Base-by-base conservation (phyloP, 2,797 vertebrate species). In the Nasua narica region DNA sequence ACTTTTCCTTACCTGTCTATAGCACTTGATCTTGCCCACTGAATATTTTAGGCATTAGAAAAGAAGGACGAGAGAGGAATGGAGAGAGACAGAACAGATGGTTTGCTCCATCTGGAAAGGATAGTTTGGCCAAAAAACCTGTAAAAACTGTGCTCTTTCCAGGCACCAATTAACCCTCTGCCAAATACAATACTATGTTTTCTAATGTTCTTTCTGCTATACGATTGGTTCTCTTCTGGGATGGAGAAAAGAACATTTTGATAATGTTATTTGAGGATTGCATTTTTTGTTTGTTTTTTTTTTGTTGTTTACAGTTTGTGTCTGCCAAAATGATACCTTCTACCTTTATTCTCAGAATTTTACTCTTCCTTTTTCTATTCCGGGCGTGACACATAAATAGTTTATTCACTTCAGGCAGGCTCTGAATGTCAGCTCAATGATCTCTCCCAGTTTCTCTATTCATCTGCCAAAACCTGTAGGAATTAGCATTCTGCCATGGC, bases 331-430 rank as follows among this genome's bases (percentile, higher is more conserved):
- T 83, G 40, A 43, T 14, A 46, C 6, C 21, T 50, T 92, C 37
- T 40, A 46, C 12, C 9, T 94, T 35, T 78, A 46, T 50, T 95
- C 52, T 85, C 23, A 62, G 40, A 52, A 89, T 8, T 81, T 50
- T 83, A 29, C 62, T 95, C 5, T 85, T 87, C 25, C 25, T 70
- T 18, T 87, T 46, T 91, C 14, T 72, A 23, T 94, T 85, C 46
- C 67, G 62, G 62, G 70, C 48, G 48, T 27, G 70, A 67, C 35
- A 50, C 48, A 69, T 88, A 95, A 69, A 62, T 78, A 67, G 92
- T 83, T 89, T 81, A 96, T 78, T 96, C 43, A 52, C 89, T 81
- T 94, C 69, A 81, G 77, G 48, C 65, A 87, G 29, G 14, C 48
- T 92, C 23, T 94, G 60, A 96, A 74, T 92, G 56, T 74, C 58